Percentiles rank a stretch among this genome's conserved stretches.
Conservation (phyloP, 2,888 invertebrate species). For the Platycnemis pennipes region DNA sequence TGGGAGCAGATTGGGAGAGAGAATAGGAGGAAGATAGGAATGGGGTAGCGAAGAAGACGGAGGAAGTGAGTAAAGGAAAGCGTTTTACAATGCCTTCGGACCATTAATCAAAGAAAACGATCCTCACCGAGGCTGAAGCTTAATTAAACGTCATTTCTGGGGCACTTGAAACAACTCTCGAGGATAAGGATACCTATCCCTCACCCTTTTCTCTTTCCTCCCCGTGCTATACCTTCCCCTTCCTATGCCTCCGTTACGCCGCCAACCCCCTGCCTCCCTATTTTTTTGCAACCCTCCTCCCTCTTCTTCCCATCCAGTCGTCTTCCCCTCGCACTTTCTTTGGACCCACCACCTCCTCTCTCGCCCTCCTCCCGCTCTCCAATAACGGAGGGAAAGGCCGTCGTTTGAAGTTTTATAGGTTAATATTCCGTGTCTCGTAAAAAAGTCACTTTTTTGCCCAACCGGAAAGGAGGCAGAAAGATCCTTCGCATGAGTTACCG, state of each 20-base stretch:
- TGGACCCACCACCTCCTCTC: neutral
- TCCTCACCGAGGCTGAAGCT: conserved; percentile 58
- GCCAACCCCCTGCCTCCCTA: neutral
- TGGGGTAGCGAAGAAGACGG: neutral
- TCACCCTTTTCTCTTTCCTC: neutral
- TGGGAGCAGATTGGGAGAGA: neutral
- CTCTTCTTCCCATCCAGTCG: neutral
- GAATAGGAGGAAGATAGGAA: neutral
- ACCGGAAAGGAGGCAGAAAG: no score
- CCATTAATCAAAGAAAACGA: conserved; percentile 68
- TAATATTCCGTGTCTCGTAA: conserved; percentile 38
- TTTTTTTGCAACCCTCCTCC: neutral
- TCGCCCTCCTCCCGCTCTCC: neutral
- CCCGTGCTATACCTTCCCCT: neutral
- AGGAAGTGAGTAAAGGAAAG: neutral
- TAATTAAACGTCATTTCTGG: conserved; percentile 67
- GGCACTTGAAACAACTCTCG: conserved; percentile 52
- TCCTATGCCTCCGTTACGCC: neutral
- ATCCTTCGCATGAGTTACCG: neutral
- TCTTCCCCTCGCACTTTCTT: no score
- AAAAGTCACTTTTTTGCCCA: conserved; percentile 18
- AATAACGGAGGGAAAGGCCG: conserved; percentile 17
- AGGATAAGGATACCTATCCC: conserved; percentile 52
- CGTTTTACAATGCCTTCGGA: conserved; percentile 54
- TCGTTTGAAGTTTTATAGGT: conserved; percentile 43